A percentile compares a stretch with the other conserved stretches of the same genome.
phyloP scores from a whole-genome alignment of 2,797 vertebrate genomes.

The Molossus alvarezi region DNA sequence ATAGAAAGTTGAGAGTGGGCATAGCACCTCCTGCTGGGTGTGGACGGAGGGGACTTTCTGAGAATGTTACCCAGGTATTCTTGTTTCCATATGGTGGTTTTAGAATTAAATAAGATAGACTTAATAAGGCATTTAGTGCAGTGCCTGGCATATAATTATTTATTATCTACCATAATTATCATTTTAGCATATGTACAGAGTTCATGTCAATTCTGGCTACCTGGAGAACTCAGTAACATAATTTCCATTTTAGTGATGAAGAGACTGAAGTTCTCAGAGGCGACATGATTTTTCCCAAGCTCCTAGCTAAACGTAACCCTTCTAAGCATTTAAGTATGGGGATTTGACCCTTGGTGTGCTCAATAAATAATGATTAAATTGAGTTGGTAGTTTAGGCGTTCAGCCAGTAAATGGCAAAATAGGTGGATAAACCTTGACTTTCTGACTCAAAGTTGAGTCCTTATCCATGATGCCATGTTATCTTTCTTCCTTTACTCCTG shows the following conservation, averaged over 20 bases:
- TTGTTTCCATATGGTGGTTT: not conserved
- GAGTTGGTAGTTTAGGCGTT: not conserved
- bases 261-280: not conserved
- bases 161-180: not conserved
- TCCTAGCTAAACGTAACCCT: not conserved
- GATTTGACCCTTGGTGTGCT: not conserved
- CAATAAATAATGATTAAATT: not conserved
- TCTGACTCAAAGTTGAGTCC: not conserved
- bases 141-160: not conserved
- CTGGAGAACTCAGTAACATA: not conserved
- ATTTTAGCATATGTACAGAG: not conserved
- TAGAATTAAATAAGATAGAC: not conserved
- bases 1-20: not conserved
- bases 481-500: not conserved
- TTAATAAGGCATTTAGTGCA: no score
- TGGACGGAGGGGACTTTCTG: not conserved
- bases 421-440: not conserved
- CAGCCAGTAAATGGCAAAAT: not conserved
- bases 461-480: accelerated
- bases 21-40: accelerated
- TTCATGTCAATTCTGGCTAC: not conserved
- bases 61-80: not conserved
- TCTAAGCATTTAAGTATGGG: accelerated
- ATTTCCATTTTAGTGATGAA: not conserved
- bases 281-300: not conserved